Base-by-base conservation (phyloP, 2,797 vertebrate genomes). In the Anableps anableps region DNA sequence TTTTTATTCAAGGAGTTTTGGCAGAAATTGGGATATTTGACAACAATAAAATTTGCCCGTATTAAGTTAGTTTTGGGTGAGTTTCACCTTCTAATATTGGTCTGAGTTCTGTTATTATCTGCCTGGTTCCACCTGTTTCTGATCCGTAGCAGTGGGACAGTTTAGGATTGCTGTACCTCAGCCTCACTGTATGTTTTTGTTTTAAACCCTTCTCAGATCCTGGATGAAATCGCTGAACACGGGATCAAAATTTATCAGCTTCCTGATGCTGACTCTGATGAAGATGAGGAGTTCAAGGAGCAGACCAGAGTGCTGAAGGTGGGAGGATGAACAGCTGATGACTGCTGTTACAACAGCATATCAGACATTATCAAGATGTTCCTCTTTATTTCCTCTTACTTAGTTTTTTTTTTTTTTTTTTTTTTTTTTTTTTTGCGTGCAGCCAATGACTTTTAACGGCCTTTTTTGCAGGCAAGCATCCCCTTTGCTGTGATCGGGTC, bases 161-260 rank as follows among this genome's bases (percentile, higher is more conserved):
- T 23, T 73, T 43, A 76, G 68, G 81, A n/a, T 82, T 68, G 48
- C 19, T 4, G 55, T 72, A 43, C 55, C 17, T 38, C 60, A 4
- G 23, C 16, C 43, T 91, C 50, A 89, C 26, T 1, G 45, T 26
- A 36, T 81, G 64, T 82, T 50, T 85, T 8, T 70, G 51, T 5
- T 77, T 81, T 13, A 50, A 21, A 76, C 50, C 38, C 62, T 26
- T 17, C 34, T 70, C 77, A 98, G 98, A 95, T 99, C 91, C 92
- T 98, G 88, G 97, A 98, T 81, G 98, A 99, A 93, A 99, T 99
- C 73, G 96, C 95, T 16, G 97, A 98, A 82, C 97, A 98, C 0
- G 97, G 98, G 55, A 98, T 98, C 87, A 95, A 94, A 74, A 97
- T 98, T 85, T 99, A 99, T 90, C 97, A 98, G 92, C 96, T 98